phyloP scores from a whole-genome alignment of 2,113 vertebrate genomes.

The Danionella cerebrum region DNA sequence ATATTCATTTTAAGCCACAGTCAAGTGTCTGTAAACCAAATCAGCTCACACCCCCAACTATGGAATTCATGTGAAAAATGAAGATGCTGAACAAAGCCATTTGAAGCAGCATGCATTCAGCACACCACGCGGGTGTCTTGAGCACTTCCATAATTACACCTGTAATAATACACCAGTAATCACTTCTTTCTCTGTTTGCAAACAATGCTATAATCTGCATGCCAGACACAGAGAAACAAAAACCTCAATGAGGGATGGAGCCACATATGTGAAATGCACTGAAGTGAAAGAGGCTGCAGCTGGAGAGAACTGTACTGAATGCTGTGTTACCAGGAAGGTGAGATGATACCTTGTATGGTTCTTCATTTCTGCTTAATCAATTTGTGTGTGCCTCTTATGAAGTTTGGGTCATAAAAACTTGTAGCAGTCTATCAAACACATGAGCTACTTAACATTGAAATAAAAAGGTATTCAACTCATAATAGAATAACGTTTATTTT shows the following conservation, averaged over 20 bases:
- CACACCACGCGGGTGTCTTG: not conserved
- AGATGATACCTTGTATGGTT: too few species aligned
- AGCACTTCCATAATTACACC: not conserved
- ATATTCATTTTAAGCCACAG: not conserved
- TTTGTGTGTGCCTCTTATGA: too few species aligned
- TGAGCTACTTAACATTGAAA: too few species aligned
- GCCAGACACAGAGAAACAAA: too few species aligned
- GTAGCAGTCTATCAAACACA: too few species aligned
- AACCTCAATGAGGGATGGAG: not conserved
- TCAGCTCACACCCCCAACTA: not conserved
- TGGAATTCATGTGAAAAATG: not conserved
- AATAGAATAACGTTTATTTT: too few species aligned
- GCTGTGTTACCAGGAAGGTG: too few species aligned
- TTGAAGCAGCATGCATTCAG: not conserved
- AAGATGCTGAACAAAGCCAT: not conserved
- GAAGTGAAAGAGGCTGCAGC: not conserved
- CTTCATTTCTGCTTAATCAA: too few species aligned
- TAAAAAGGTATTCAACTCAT: too few species aligned
- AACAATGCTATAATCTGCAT: not conserved
- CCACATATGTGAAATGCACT: not conserved
- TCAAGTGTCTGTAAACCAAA: not conserved
- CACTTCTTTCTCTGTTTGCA: conserved; percentile 6
- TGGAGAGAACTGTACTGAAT: too few species aligned
- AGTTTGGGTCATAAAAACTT: too few species aligned
- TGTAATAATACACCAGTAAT: not conserved